phyloP scores from a whole-genome alignment of 1,140 invertebrate species.

The Charaxes varanes region DNA sequence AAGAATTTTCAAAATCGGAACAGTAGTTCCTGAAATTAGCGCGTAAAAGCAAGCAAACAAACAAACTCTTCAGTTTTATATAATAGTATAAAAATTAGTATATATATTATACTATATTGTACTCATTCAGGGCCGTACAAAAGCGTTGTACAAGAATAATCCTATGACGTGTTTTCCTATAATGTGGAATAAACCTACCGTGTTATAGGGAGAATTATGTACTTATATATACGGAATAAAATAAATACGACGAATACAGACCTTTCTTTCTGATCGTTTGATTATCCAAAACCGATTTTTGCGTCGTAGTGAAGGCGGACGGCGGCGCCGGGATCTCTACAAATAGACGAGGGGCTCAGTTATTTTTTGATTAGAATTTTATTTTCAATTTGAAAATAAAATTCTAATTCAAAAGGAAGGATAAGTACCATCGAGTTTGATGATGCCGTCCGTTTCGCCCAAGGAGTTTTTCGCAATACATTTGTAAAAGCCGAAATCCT shows the following conservation, averaged over 20 bases:
- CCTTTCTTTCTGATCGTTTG: slow-evolving; percentile 66
- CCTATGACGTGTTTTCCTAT: too few relatives aligned
- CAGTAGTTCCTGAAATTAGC: too few relatives aligned
- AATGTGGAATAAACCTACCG: too few relatives aligned
- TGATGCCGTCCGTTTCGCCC: slow-evolving; percentile 75
- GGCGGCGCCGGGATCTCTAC: slow-evolving; percentile 65
- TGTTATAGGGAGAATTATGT: slow-evolving; percentile 1
- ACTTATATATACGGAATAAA: neutral
- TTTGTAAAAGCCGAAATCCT: slow-evolving; percentile 77
- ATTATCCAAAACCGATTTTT: slow-evolving; percentile 56
- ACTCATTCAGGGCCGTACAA: too few relatives aligned
- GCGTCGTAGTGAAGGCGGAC: slow-evolving; percentile 57
- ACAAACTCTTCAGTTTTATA: too few relatives aligned
- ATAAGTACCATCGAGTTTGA: slow-evolving; percentile 74
- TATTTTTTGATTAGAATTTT: too few relatives aligned
- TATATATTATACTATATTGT: too few relatives aligned
- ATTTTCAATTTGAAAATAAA: slow-evolving; percentile 13
- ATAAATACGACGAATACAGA: slow-evolving; percentile 12
- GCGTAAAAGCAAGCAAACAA: too few relatives aligned
- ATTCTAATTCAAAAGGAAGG: slow-evolving; percentile 8
- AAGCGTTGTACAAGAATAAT: too few relatives aligned
- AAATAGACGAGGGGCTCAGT: slow-evolving; percentile 21
- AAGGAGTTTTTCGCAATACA: slow-evolving; percentile 77
- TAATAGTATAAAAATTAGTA: too few relatives aligned
- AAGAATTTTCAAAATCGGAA: too few relatives aligned